Evolutionary conservation across 2,113 vertebrate species (phyloP).

Genomic region (Microcebus lehilahytsara): DNA sequence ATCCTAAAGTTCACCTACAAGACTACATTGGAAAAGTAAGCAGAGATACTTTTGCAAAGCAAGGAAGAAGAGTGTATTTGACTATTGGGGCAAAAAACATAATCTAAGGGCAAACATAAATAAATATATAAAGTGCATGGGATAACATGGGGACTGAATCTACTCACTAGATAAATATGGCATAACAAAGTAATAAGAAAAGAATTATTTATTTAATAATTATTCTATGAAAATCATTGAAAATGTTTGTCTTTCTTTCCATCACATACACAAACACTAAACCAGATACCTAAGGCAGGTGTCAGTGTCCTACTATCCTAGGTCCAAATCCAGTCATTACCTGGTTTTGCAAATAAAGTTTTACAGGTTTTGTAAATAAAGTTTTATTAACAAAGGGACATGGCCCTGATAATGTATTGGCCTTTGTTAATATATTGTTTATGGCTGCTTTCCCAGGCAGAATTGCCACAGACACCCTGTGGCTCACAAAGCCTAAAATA

Average conservation of each 20-base stretch:
- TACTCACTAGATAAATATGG: not conserved
- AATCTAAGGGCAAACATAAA: not conserved
- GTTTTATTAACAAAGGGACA: too few relatives aligned
- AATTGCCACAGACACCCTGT: not conserved
- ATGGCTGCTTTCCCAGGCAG: not conserved
- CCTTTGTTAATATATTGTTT: not conserved
- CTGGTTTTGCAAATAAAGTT: not conserved
- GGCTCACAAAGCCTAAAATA: not conserved
- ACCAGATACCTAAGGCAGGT: not conserved
- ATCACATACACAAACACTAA: not conserved
- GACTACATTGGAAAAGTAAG: not conserved
- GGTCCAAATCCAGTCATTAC: not conserved
- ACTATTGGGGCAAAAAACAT: not conserved
- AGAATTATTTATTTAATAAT: not conserved
- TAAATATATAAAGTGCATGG: not conserved
- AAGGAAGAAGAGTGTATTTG: not conserved
- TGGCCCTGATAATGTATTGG: not conserved
- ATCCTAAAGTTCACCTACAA: not conserved
- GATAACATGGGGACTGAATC: not conserved
- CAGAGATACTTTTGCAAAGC: not conserved
- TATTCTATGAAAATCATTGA: not conserved
- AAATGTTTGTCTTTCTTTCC: not conserved
- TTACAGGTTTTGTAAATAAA: not conserved
- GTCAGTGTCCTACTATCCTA: not conserved
- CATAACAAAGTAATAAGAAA: not conserved